Evolutionary conservation across 2,113 vertebrate genomes (phyloP), one percentile per base, ranked within the genome.

Genomic region (Oncorhynchus nerka): DNA sequence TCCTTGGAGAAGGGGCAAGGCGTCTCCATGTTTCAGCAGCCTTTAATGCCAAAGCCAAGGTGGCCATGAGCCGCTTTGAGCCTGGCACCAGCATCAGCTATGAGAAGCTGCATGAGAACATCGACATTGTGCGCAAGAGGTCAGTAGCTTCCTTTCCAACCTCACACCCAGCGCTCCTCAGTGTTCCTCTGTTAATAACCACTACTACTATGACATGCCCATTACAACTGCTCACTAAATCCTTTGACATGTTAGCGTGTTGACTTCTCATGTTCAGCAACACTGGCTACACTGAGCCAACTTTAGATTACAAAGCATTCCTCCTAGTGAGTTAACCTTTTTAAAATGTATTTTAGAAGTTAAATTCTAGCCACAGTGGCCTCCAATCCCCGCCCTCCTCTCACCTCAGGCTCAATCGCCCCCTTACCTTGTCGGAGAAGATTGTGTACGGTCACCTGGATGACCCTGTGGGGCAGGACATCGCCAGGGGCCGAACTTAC

Each of bases 51-150:
- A 93, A 93, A 90, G 95, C 95, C 86, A 94, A 95, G 65, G 96
- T 99, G 92, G 90, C 97, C 5, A 97, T 99, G 96, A 99, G 98
- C 91, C 96, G 95, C 86, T 99, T 98, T 86, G 98, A 99, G 84
- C 95, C 97, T 71, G 90, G 86, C 1, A 93, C 95, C 71, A 93
- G 90, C 71, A 65, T 99, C 83, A 94, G 91, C 79, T 99, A 98
- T 72, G 94, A 96, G 74, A 94, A 89, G 79, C 85, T 98, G 48
- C 95, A 94, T 65, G 94, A 96, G 89, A 99, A 97, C 74, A 89
- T 99, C 70, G 92, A 92, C 85, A 95, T 96, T 57, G 95, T 99
- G 49, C 94, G 86, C 51, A 97, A 97, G 88, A 96, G 97, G 98
- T 99, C 89, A 92, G 94, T 59, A 68, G 68, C 12, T 30, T 65